These are phyloP conservation scores for Napeogenes sylphis DNA, from an alignment of 2,888 invertebrate species.

Conservation along the genomic window DNA sequence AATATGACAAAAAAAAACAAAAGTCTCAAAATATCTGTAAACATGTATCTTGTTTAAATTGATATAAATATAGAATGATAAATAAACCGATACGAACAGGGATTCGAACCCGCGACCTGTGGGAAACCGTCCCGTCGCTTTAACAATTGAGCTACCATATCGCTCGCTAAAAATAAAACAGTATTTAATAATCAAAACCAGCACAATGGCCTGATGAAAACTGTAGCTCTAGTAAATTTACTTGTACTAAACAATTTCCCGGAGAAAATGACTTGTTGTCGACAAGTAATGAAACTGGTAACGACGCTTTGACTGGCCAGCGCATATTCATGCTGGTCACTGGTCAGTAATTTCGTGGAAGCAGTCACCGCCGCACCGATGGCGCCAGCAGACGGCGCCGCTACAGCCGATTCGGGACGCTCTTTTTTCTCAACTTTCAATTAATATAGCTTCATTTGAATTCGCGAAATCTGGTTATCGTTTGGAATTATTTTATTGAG, in stretches of 20 bases:
- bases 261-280: slow-evolving; percentile 17
- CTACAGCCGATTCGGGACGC: slow-evolving; percentile 45
- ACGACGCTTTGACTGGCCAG: slow-evolving; percentile 37
- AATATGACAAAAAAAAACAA: too few relatives aligned
- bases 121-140: too few relatives aligned
- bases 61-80: too few relatives aligned
- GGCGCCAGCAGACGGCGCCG: slow-evolving; percentile 69
- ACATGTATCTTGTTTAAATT: too few relatives aligned
- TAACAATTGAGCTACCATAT: too few relatives aligned
- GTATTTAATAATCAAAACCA: neutral
- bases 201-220: neutral
- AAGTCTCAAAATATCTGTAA: too few relatives aligned
- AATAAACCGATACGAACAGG: too few relatives aligned
- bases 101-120: too few relatives aligned
- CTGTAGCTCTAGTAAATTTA: neutral
- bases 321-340: slow-evolving; percentile 52
- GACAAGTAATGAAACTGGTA: slow-evolving; percentile 19
- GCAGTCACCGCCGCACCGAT: slow-evolving; percentile 45
- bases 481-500: slow-evolving; percentile 12
- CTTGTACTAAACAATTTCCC: slow-evolving; percentile 15
- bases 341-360: slow-evolving; percentile 64
- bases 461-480: slow-evolving; percentile 11
- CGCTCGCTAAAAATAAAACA: neutral
- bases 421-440: slow-evolving; percentile 51
- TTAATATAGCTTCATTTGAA: slow-evolving; percentile 36